Conservation (phyloP, 1,140 invertebrate species). For the Pogonognathellus flavescens region DNA sequence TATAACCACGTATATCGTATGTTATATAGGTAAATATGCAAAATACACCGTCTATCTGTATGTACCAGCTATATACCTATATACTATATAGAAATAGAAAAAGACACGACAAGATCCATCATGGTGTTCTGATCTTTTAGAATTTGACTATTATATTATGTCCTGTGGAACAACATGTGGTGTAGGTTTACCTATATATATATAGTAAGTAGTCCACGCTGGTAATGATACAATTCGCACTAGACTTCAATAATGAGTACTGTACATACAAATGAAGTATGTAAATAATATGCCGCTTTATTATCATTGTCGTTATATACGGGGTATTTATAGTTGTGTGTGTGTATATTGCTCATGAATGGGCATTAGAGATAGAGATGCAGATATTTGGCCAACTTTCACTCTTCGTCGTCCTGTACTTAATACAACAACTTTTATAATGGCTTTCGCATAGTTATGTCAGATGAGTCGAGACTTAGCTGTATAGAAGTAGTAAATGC, state of each 20-base stretch:
- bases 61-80: too few relatives aligned
- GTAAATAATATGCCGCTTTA: background rate
- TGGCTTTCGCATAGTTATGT: background rate
- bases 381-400: conserved; percentile 39
- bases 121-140: too few relatives aligned
- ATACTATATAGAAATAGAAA: too few relatives aligned
- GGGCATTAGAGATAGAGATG: background rate
- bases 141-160: too few relatives aligned
- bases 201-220: too few relatives aligned
- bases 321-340: background rate
- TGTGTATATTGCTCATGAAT: background rate
- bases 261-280: background rate
- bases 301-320: background rate
- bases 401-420: conserved; percentile 21
- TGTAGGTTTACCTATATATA: too few relatives aligned
- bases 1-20: too few relatives aligned
- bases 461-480: conserved; percentile 16
- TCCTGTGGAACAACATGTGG: too few relatives aligned
- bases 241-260: background rate
- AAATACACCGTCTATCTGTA: too few relatives aligned
- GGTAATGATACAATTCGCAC: background rate
- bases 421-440: background rate
- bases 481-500: too few relatives aligned
- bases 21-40: too few relatives aligned
- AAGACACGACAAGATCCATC: too few relatives aligned